phyloP scores from a whole-genome alignment of 2,888 invertebrate genomes.

The Agriopis leucophaearia region DNA sequence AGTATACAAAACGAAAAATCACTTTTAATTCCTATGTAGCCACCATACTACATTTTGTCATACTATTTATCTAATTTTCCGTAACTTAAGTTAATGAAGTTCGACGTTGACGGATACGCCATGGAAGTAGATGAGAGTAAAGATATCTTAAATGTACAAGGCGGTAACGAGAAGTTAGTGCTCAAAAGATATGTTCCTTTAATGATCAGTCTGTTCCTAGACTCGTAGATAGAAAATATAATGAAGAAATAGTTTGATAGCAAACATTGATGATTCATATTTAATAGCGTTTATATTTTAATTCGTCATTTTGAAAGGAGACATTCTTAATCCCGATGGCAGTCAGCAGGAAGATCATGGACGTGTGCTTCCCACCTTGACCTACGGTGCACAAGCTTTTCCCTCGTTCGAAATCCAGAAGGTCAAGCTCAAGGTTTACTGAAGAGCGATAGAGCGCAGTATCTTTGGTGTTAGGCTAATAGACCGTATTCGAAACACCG shows the following conservation, averaged over 20 bases:
- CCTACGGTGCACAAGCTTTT: background rate
- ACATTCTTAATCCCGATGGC: background rate
- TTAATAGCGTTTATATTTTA: too few relatives aligned
- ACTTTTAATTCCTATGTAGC: background rate
- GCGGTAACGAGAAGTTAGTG: background rate
- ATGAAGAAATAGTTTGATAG: background rate
- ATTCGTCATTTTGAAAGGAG: too few relatives aligned
- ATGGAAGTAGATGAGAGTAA: background rate
- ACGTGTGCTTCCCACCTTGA: background rate
- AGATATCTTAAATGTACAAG: background rate
- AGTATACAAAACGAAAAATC: background rate
- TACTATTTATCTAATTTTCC: background rate
- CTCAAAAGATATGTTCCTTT: background rate
- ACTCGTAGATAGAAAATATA: background rate
- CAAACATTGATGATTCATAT: background rate
- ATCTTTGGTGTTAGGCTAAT: background rate
- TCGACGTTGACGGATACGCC: background rate
- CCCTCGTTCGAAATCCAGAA: background rate
- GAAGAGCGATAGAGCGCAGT: background rate
- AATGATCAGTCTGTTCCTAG: background rate
- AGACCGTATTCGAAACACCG: background rate
- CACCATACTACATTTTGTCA: too few relatives aligned
- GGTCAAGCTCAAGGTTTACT: background rate
- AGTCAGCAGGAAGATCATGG: background rate
- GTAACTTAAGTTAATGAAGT: background rate